Evolutionary conservation across 2,113 vertebrate species (phyloP).

Genomic region (Lepus americanus): DNA sequence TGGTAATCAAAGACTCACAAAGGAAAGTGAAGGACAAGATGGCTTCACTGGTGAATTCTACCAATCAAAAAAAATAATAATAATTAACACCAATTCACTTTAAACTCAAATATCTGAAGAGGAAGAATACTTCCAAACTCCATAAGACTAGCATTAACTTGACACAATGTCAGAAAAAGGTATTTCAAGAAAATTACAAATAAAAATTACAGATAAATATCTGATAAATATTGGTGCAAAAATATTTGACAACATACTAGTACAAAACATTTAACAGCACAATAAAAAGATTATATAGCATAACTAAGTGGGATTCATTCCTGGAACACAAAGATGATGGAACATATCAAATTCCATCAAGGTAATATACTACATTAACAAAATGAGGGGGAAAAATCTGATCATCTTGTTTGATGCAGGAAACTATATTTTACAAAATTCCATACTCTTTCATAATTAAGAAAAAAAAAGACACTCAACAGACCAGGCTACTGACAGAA

Average conservation of each 20-base stretch:
- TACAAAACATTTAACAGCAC: background rate
- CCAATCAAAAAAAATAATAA: too few relatives aligned
- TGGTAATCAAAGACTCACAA: background rate
- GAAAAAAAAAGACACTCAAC: too few relatives aligned
- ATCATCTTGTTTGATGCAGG: too few relatives aligned
- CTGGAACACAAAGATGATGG: background rate
- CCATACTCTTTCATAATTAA: too few relatives aligned
- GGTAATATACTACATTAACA: too few relatives aligned
- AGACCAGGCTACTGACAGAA: too few relatives aligned
- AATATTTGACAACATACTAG: background rate
- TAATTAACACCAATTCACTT: background rate
- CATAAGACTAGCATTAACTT: background rate
- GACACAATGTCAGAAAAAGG: background rate
- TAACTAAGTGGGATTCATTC: too few relatives aligned
- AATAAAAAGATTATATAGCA: too few relatives aligned
- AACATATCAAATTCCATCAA: too few relatives aligned
- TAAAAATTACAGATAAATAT: background rate
- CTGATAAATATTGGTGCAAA: background rate
- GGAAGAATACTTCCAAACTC: background rate
- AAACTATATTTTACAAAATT: too few relatives aligned
- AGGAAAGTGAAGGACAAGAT: background rate
- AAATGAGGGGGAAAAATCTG: too few relatives aligned
- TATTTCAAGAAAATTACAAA: background rate
- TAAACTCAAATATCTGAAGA: background rate
- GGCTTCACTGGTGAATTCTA: too few relatives aligned